Conservation (phyloP, 2,888 invertebrate genomes). For the Drosophila quinaria region DNA sequence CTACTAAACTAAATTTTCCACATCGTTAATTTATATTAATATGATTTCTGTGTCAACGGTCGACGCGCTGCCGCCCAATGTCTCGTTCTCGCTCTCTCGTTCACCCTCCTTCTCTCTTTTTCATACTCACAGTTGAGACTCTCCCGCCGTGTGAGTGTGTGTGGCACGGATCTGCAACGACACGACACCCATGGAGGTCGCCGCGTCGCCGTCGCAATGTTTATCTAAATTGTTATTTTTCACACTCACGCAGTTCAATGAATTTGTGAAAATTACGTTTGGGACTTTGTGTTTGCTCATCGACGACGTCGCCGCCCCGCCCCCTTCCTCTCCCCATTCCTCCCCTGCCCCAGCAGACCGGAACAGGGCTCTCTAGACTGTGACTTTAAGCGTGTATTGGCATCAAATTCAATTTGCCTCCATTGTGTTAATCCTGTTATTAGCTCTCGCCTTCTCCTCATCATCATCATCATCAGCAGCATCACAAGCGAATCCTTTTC, state of each 20-base stretch:
- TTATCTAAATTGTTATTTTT: slow-evolving; percentile 86
- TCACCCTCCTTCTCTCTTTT: not conserved
- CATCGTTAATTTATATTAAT: slow-evolving; percentile 86
- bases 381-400: slow-evolving; percentile 73
- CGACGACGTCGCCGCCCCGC: slow-evolving; percentile 32
- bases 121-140: slow-evolving; percentile 2
- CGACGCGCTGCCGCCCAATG: slow-evolving; percentile 61
- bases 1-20: slow-evolving; percentile 86
- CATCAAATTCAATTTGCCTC: slow-evolving; percentile 80
- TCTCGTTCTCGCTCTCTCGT: slow-evolving; percentile 27
- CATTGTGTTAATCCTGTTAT: slow-evolving; percentile 82
- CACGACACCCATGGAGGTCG: slow-evolving; percentile 73
- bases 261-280: slow-evolving; percentile 86
- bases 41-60: slow-evolving; percentile 83
- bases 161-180: slow-evolving; percentile 24
- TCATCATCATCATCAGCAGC: slow-evolving; percentile 20
- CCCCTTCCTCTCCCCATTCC: not conserved
- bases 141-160: slow-evolving; percentile 49
- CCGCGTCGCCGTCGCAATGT: slow-evolving; percentile 81
- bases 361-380: slow-evolving; percentile 33
- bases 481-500: slow-evolving; percentile 54
- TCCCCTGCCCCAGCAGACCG: not conserved
- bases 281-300: slow-evolving; percentile 83
- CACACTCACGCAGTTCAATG: slow-evolving; percentile 86
- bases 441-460: slow-evolving; percentile 61